These are phyloP conservation scores for Acinonyx jubatus DNA, from an alignment of 2,113 vertebrate species.

Conservation along the genomic window DNA sequence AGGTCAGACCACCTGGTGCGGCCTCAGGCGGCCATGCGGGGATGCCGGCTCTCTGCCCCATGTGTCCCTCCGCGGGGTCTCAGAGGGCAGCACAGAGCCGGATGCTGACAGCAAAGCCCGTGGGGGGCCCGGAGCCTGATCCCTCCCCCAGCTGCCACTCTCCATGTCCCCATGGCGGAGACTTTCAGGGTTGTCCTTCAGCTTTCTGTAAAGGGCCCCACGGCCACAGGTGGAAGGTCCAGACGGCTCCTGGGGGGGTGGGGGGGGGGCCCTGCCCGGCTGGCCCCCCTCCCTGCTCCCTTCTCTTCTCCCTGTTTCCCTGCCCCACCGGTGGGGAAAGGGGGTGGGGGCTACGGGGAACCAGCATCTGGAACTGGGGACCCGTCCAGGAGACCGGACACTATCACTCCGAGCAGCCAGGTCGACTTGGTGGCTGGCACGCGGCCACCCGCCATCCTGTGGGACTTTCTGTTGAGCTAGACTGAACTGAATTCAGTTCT, in stretches of 20 bases:
- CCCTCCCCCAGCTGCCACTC: neutral
- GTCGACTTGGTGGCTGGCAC: neutral
- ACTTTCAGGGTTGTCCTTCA: neutral
- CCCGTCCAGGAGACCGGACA: too few relatives aligned
- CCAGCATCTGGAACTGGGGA: neutral
- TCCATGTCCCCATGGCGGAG: neutral
- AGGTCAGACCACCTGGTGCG: neutral
- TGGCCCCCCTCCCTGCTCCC: neutral
- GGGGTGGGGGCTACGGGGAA: neutral
- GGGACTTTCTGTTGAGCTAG: neutral
- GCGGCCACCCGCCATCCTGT: neutral
- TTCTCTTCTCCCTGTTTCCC: neutral
- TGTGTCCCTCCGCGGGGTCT: neutral
- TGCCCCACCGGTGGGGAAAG: neutral
- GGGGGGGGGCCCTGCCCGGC: neutral
- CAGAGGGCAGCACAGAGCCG: neutral
- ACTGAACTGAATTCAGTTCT: neutral
- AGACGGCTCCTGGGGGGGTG: neutral
- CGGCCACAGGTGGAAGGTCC: neutral
- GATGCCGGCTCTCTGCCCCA: neutral
- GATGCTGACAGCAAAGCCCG: neutral
- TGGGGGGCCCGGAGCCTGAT: neutral
- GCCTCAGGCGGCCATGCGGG: fast-evolving
- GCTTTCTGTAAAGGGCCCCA: neutral
- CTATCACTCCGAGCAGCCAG: fast-evolving